Percentiles rank a stretch among this genome's conserved stretches.
These are phyloP conservation scores for Leptobrachium leishanense DNA, from an alignment of 2,113 vertebrate species.

Conservation along the genomic window DNA sequence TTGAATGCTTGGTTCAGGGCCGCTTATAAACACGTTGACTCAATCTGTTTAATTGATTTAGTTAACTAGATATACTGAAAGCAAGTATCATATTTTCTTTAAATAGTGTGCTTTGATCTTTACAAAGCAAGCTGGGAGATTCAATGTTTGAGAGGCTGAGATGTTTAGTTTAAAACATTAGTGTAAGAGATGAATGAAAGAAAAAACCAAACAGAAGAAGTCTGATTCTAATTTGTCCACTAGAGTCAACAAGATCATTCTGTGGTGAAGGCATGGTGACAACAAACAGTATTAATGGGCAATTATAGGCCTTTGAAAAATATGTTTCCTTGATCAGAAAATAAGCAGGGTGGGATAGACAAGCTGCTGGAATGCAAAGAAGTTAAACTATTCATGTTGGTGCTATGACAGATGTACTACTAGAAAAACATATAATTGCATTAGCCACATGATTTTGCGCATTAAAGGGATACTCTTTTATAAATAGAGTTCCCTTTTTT, in stretches of 20 bases:
- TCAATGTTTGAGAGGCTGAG: conserved; percentile 5
- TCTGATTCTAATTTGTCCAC: conserved; percentile 28
- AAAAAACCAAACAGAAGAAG: conserved; percentile 7
- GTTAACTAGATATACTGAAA: conserved; percentile 10
- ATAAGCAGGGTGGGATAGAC: not conserved
- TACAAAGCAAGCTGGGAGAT: conserved; percentile 29
- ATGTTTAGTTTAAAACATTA: conserved; percentile 22
- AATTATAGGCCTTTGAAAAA: conserved; percentile 16
- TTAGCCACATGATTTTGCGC: no score
- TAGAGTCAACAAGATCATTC: conserved; percentile 25
- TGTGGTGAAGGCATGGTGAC: not conserved
- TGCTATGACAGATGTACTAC: no score
- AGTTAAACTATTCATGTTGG: no score
- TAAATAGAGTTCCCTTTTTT: no score
- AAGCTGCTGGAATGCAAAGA: not conserved
- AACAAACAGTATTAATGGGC: conserved; percentile 7
- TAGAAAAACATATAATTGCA: no score
- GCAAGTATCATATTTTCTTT: conserved; percentile 24
- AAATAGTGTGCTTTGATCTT: conserved; percentile 32
- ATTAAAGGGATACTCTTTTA: no score
- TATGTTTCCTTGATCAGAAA: not conserved
- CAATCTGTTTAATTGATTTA: conserved; percentile 27
- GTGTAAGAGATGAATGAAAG: conserved; percentile 4
- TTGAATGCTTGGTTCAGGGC: no score
- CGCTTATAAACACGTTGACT: not conserved